These are phyloP conservation scores for Zootoca vivipara DNA, from an alignment of 2,113 vertebrate species.

Conservation along the genomic window DNA sequence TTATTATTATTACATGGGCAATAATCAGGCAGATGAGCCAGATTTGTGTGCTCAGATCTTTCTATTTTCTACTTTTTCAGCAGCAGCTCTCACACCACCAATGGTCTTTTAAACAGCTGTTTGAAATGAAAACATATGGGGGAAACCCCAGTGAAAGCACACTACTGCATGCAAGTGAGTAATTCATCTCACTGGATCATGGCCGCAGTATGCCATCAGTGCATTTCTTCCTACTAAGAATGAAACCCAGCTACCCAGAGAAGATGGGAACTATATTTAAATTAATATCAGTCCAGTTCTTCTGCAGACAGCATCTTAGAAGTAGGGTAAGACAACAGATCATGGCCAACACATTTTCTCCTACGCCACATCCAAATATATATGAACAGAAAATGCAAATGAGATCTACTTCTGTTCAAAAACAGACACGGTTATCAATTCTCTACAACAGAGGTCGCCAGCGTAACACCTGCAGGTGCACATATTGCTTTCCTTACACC, in stretches of 20 bases:
- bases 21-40: not conserved
- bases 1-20: not conserved
- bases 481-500: too few relatives aligned
- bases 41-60: not conserved
- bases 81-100: not conserved
- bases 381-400: fast-evolving
- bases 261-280: fast-evolving
- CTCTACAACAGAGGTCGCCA: too few relatives aligned
- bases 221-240: not conserved
- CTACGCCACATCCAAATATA: not conserved
- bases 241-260: not conserved
- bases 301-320: not conserved
- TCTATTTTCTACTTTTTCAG: not conserved
- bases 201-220: not conserved
- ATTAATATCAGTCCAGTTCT: not conserved
- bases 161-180: not conserved
- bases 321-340: not conserved
- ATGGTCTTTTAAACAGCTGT: not conserved
- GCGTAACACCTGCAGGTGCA: too few relatives aligned
- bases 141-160: not conserved
- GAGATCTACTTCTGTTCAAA: not conserved
- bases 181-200: not conserved
- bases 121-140: not conserved
- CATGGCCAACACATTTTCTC: fast-evolving
- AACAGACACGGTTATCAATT: not conserved